Conservation (phyloP, 1,140 invertebrate species). For the Chrysomallon squamiferum region DNA sequence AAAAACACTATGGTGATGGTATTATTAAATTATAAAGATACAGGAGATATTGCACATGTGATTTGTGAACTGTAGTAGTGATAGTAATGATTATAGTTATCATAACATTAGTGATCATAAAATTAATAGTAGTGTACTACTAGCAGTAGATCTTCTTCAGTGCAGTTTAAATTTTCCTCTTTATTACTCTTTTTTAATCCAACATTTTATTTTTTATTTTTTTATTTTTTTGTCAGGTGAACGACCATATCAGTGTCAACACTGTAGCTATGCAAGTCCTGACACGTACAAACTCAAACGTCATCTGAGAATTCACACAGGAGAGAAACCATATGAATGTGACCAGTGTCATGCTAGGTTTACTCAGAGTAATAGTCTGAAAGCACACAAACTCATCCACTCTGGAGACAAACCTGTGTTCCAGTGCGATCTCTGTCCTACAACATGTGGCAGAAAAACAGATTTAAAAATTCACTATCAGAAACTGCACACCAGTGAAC, state of each 20-base stretch:
- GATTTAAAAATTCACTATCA: slow-evolving; percentile 95
- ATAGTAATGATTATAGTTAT: no score
- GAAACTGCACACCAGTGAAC: slow-evolving; percentile 93
- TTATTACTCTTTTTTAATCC: no score
- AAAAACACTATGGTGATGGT: no score
- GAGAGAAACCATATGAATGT: slow-evolving; percentile 92
- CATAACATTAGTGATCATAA: no score
- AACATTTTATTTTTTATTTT: no score
- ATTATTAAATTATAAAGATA: no score
- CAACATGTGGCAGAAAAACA: slow-evolving; percentile 95
- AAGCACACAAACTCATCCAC: slow-evolving; percentile 89
- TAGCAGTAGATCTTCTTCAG: no score
- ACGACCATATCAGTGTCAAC: slow-evolving; percentile 76
- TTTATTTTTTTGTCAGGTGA: slow-evolving; percentile 68
- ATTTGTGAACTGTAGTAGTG: no score
- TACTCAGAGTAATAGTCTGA: slow-evolving; percentile 90
- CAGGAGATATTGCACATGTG: no score
- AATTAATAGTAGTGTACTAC: no score
- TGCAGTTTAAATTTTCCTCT: no score
- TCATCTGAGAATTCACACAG: slow-evolving; percentile 91
- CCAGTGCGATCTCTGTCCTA: slow-evolving; percentile 93
- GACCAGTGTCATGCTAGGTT: slow-evolving; percentile 83
- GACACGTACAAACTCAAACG: slow-evolving; percentile 96
- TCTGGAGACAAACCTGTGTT: slow-evolving; percentile 95
- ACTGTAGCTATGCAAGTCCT: slow-evolving; percentile 95